Conservation (phyloP, 2,797 vertebrate genomes). For the Dicrostonyx torquatus region DNA sequence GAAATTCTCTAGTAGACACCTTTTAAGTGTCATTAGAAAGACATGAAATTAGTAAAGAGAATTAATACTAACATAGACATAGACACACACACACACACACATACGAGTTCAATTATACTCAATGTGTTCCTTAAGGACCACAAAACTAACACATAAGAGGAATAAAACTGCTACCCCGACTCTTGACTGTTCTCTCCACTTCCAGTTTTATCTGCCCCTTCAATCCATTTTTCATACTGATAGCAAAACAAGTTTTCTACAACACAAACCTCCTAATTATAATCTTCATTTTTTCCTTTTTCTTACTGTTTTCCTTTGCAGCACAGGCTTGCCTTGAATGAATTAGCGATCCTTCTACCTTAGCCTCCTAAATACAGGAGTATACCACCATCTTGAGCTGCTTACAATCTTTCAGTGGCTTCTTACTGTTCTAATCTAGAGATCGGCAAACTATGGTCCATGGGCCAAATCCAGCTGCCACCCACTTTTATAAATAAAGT, state of each 20-base stretch:
- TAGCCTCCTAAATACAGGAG: background rate
- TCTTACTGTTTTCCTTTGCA: background rate
- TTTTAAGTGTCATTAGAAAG: background rate
- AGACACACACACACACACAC: background rate
- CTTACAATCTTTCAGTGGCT: background rate
- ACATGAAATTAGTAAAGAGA: conserved; percentile 52
- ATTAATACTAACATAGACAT: background rate
- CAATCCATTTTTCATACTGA: conserved; percentile 32
- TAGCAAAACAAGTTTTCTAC: conserved; percentile 43
- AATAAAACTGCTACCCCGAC: conserved; percentile 52
- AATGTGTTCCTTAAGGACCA: conserved; percentile 35
- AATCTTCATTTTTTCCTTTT: background rate
- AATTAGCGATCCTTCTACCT: background rate
- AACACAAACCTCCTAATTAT: conserved; percentile 50
- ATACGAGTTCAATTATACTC: conserved; percentile 15
- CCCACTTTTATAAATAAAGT: conserved; percentile 48
- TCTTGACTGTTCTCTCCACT: background rate
- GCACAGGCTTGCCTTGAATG: background rate
- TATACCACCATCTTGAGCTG: background rate
- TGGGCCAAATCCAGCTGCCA: conserved; percentile 50
- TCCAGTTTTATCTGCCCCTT: background rate
- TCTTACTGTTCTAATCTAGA: conserved; percentile 46
- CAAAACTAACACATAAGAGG: conserved; percentile 27
- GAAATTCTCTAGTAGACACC: conserved; percentile 31
- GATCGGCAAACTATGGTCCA: conserved; percentile 19